These are phyloP conservation scores for Peucedramus taeniatus DNA, from an alignment of 2,113 vertebrate species.

Conservation along the genomic window DNA sequence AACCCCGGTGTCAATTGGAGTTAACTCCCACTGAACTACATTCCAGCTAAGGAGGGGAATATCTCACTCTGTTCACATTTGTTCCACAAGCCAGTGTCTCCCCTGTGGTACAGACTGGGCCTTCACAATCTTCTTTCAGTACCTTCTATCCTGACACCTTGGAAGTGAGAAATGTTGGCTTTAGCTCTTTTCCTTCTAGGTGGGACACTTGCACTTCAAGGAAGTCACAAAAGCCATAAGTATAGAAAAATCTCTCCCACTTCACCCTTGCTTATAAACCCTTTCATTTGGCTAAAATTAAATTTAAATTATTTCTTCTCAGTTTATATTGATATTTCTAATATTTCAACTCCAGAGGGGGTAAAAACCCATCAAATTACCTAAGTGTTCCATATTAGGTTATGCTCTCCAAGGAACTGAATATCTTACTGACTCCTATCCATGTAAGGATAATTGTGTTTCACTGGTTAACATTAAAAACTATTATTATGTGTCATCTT, in stretches of 20 bases:
- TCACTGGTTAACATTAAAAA: not conserved
- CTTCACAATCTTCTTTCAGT: not conserved
- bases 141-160: not conserved
- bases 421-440: not conserved
- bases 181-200: not conserved
- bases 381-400: not conserved
- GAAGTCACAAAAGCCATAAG: not conserved
- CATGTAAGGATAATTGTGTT: not conserved
- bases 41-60: not conserved
- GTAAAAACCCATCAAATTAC: not conserved
- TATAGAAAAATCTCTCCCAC: not conserved
- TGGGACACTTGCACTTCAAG: not conserved
- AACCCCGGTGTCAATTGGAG: not conserved
- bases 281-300: constrained; percentile 20
- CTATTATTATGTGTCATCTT: not conserved
- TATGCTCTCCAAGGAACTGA: not conserved
- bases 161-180: not conserved
- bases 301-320: constrained; percentile 25
- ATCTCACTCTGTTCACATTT: not conserved
- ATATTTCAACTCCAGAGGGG: constrained; percentile 1
- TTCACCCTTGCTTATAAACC: not conserved
- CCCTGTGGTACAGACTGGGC: not conserved
- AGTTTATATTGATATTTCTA: constrained; percentile 6
- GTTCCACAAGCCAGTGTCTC: not conserved
- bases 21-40: constrained; percentile 8